phyloP scores from a whole-genome alignment of 2,888 invertebrate genomes.

The Heliconius ethilla region DNA sequence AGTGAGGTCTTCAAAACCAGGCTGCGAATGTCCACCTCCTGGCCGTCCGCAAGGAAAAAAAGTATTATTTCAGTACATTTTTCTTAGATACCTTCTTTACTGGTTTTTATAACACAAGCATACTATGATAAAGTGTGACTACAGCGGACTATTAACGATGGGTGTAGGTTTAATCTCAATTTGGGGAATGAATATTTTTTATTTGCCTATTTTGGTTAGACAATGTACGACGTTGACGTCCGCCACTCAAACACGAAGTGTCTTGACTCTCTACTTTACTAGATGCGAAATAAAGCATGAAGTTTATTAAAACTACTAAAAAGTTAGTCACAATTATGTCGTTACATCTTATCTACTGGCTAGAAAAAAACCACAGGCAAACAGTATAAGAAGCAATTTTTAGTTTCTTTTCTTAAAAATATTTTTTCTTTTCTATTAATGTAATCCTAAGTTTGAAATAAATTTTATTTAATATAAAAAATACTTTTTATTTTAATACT shows the following conservation, averaged over 20 bases:
- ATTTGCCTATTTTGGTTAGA: neutral
- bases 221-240: neutral
- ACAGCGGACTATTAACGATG: neutral
- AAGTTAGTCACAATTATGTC: neutral
- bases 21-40: conserved; percentile 61
- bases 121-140: neutral
- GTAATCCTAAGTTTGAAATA: neutral
- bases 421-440: neutral
- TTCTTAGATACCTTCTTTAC: neutral
- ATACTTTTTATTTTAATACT: neutral
- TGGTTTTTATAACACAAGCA: neutral
- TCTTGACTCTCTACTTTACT: neutral
- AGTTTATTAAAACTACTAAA: neutral
- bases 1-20: conserved; percentile 55
- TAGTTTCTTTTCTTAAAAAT: neutral
- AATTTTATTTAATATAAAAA: neutral
- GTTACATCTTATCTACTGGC: neutral
- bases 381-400: neutral
- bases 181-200: neutral
- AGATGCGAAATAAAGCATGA: neutral
- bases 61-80: conserved; percentile 46
- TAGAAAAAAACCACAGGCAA: neutral
- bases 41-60: conserved; percentile 40
- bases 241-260: neutral
- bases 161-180: neutral